Base-by-base conservation (phyloP, 2,797 vertebrate genomes). In the Pseudotriccus pelzelni region DNA sequence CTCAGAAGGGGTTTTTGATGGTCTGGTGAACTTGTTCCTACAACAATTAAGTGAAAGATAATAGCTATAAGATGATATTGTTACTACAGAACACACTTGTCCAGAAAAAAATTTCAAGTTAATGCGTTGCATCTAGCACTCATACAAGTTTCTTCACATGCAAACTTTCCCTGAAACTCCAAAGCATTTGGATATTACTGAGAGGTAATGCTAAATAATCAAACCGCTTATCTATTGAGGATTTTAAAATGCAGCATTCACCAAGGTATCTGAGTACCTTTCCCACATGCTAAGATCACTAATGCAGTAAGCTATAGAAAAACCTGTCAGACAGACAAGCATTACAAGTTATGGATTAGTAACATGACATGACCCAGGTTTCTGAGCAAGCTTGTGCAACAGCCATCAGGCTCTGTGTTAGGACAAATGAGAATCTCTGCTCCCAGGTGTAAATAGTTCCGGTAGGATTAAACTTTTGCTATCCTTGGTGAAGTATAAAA, bases 371-470 rank as follows among this genome's bases (percentile, higher is more conserved):
- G 66, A 76, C 27, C 7, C 14, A 20, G 50, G 44, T 41, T 77
- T 63, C 53, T 72, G 36, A 73, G 30, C 25, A 55, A 59, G 14
- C 41, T 19, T 4, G 49, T 53, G 36, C 39, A 53, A 15, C 19
- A 7, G 12, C 39, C 4, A 0, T 15, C 12, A 9, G 9, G 12
- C 24, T 79, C 17, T 37, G 2, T 56, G 7, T 14, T n/a, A 11
- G 23, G 19, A 32, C 18, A 47, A 55, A 36, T 27, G 32, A 50
- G 32, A 66, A 55, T 47, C 28, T 25, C 14, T 55, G 5, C 15
- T 88, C 15, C 10, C 14, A 20, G 14, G 15, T 58, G 41, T n/a
- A 24, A 91, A 34, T 10, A 22, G 4, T 15, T 89, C 25, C 8
- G 53, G 5, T 60, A 49, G 44, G 43, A 52, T 50, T 1, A 15